Percentiles rank a stretch among this genome's conserved stretches.
These are phyloP conservation scores for Orthosia incerta DNA, from an alignment of 2,888 invertebrate genomes.

Conservation along the genomic window DNA sequence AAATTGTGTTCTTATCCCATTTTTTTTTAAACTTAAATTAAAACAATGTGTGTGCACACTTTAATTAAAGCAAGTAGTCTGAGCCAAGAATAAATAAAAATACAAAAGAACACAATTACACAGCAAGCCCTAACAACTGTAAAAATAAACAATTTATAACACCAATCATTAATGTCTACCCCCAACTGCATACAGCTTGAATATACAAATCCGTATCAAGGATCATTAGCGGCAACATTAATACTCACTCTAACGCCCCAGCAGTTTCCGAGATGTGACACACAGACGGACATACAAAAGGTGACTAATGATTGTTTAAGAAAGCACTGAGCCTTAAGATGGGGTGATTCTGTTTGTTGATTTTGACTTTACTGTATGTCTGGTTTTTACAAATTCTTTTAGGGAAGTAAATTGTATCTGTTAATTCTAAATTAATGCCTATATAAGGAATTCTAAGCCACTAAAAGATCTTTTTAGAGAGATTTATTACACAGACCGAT, in stretches of 20 bases:
- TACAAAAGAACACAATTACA: neutral
- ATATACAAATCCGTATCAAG: slow-evolving; percentile 66
- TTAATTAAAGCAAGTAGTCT: too few relatives aligned
- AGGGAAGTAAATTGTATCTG: neutral
- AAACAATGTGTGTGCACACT: too few relatives aligned
- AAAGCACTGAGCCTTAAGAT: slow-evolving; percentile 66
- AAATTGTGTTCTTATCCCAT: too few relatives aligned
- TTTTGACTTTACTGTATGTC: slow-evolving; percentile 17
- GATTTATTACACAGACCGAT: too few relatives aligned
- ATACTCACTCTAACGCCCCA: slow-evolving; percentile 69
- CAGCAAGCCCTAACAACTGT: neutral
- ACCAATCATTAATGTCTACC: slow-evolving; percentile 38
- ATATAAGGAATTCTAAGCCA: too few relatives aligned
- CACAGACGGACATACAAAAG: slow-evolving; percentile 66
- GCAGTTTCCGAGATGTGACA: slow-evolving; percentile 66
- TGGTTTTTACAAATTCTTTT: neutral
- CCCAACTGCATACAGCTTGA: slow-evolving; percentile 38
- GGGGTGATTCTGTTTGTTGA: slow-evolving; percentile 58
- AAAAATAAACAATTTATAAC: slow-evolving; percentile 45
- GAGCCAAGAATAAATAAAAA: neutral
- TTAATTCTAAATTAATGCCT: too few relatives aligned
- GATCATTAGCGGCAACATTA: slow-evolving; percentile 72
- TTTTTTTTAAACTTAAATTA: too few relatives aligned
- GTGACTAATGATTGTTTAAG: slow-evolving; percentile 75
- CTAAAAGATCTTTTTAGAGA: too few relatives aligned